phyloP scores from a whole-genome alignment of 1,140 invertebrate species.

The Bicyclus anynana region DNA sequence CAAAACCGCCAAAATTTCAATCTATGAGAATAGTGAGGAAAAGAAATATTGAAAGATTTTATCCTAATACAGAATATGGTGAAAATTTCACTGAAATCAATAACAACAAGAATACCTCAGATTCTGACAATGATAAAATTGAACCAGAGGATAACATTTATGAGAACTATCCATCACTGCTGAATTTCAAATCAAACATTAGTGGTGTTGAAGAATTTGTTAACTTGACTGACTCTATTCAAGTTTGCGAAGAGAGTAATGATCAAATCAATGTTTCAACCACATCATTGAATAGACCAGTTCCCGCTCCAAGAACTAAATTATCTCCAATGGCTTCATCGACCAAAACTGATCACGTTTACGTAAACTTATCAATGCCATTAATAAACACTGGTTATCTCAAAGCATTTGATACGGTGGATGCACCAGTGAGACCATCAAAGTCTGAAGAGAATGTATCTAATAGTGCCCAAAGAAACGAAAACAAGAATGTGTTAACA shows the following conservation, averaged over 20 bases:
- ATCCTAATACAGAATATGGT: constrained; percentile 70
- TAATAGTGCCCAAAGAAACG: constrained; percentile 28
- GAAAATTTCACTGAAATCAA: constrained; percentile 72
- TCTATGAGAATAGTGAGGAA: constrained; percentile 72
- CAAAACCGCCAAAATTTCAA: constrained; percentile 55
- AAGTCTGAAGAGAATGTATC: constrained; percentile 63
- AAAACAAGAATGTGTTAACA: constrained; percentile 19
- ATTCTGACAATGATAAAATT: constrained; percentile 45
- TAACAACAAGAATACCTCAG: constrained; percentile 53
- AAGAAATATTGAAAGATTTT: constrained; percentile 71
- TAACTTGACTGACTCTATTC: constrained; percentile 75
- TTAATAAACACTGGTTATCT: constrained; percentile 53
- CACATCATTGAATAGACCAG: constrained; percentile 53
- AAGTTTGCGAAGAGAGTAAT: constrained; percentile 60
- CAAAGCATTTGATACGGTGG: constrained; percentile 49
- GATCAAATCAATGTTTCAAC: constrained; percentile 43
- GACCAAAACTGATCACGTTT: constrained; percentile 61
- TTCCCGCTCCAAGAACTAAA: constrained; percentile 68
- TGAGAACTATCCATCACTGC: constrained; percentile 56
- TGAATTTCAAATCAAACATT: constrained; percentile 56
- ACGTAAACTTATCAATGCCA: constrained; percentile 69
- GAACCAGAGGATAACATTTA: constrained; percentile 54
- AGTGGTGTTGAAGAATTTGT: constrained; percentile 66
- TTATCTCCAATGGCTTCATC: constrained; percentile 50
- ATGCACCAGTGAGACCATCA: constrained; percentile 54